Conservation (phyloP, 1,140 invertebrate species). For the Eulimnadia texana region DNA sequence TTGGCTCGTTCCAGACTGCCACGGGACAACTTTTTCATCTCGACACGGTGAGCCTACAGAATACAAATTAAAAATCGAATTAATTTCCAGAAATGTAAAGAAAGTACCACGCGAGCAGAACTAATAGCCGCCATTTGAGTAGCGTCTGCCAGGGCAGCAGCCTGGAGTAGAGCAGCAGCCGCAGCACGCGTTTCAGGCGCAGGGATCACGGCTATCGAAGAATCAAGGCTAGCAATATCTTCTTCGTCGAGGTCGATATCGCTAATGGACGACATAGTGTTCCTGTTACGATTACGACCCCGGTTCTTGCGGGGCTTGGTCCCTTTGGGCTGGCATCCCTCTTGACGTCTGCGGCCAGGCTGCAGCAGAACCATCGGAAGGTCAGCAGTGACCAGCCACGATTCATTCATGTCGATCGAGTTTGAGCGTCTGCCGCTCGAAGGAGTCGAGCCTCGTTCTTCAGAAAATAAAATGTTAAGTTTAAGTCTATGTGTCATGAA, state of each 20-base stretch:
- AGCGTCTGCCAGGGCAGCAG: background rate
- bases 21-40: background rate
- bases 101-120: conserved; percentile 5
- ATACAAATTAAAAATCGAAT: background rate
- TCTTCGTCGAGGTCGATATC: background rate
- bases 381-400: conserved; percentile 3
- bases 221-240: background rate
- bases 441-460: too few species aligned
- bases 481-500: background rate
- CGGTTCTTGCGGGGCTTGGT: conserved; percentile 6
- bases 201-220: conserved; percentile 5
- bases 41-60: background rate
- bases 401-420: background rate
- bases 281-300: background rate
- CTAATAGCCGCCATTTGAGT: conserved; percentile 4
- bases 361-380: background rate
- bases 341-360: background rate
- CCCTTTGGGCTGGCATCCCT: conserved; percentile 4
- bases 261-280: background rate
- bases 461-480: background rate
- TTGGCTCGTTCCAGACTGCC: background rate
- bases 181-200: conserved; percentile 1
- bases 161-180: background rate
- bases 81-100: background rate
- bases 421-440: background rate